Evolutionary conservation across 2,888 invertebrate species (phyloP), one percentile per base, ranked within the genome.

Genomic region (Drosophila merina): DNA sequence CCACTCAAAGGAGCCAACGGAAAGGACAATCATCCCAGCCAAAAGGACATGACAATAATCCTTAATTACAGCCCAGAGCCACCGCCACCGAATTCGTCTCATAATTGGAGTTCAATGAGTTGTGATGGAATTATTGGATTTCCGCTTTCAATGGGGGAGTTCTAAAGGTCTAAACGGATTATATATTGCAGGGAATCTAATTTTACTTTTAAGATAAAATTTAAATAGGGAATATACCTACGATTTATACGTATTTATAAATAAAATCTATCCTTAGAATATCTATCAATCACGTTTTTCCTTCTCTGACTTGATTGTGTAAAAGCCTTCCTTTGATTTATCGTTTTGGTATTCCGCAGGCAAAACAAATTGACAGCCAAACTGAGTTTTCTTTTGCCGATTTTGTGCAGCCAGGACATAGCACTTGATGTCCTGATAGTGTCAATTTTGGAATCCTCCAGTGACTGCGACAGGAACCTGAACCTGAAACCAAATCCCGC

Each of bases 351-450:
- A 57, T 70, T 79, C 56, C 25, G 31, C 40, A 74, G 76, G 74
- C 79, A 72, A 84, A 70, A 48, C 51, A 44, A 74, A 66, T 58
- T 86, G 86, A 57, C 81, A 84, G 60, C 31, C 66, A 31, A 52
- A 59, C 54, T 25, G 44, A 33, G 10, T 33, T 69, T 26, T n/a
- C 42, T 57, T 40, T 77, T 64, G 55, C 66, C 7, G 55, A 10
- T 20, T 40, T 59, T 57, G 69, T 44, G 57, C 76, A 75, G 64
- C 6, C 47, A 26, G 59, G 28, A 36, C 47, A 20, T 20, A 20
- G 20, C 20, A 20, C 62, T 58, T 67, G 57, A 20, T 38, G 38
- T 42, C 14, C 14, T 9, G 55, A 47, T 71, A 48, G 50, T 71
- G 72, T 64, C 49, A 36, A 44, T 45, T 57, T 4, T 47, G 74